phyloP scores from a whole-genome alignment of 2,797 vertebrate species.

The Platyrinchus mystaceus region DNA sequence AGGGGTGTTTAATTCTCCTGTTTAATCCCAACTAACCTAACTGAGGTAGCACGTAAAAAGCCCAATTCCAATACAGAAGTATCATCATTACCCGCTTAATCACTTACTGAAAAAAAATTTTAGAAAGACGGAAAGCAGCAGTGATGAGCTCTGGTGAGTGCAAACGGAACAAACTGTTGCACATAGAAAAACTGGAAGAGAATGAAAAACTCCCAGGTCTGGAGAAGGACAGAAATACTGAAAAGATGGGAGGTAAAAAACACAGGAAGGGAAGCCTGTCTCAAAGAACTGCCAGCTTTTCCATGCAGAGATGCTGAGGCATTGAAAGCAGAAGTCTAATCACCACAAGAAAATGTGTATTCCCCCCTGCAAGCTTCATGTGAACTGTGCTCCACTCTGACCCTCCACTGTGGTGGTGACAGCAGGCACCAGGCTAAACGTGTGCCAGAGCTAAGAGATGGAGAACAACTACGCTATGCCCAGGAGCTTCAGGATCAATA shows the following conservation, averaged over 20 bases:
- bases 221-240: neutral
- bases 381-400: neutral
- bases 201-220: neutral
- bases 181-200: neutral
- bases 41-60: neutral
- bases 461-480: neutral
- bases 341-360: neutral
- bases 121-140: neutral
- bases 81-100: neutral
- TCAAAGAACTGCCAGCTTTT: neutral
- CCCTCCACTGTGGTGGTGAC: neutral
- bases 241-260: neutral
- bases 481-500: neutral
- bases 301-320: neutral
- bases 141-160: neutral
- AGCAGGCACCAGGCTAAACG: neutral
- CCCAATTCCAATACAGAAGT: neutral
- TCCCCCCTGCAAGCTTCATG: neutral
- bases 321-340: neutral
- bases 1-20: neutral
- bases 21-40: neutral
- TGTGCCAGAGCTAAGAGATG: accelerated
- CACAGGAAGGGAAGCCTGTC: neutral
- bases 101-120: neutral
- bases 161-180: neutral